A percentile compares a stretch with the other conserved stretches of the same genome.
Evolutionary conservation across 2,888 invertebrate genomes (phyloP).

Genomic region (Dynastes maya): DNA sequence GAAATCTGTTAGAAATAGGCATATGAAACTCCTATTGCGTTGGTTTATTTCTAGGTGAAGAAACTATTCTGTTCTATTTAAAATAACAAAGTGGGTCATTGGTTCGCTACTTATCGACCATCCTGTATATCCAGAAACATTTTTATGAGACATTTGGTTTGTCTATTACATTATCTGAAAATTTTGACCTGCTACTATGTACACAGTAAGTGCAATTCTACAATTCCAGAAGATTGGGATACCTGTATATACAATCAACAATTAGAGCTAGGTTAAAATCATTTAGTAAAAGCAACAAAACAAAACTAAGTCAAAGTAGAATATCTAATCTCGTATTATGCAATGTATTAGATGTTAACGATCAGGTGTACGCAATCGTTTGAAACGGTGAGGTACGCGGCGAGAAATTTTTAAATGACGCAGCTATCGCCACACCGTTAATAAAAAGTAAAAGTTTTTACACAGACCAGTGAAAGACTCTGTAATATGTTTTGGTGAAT

Average conservation of each 20-base stretch:
- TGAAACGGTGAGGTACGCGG: neutral
- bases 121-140: too few species aligned
- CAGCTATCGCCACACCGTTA: conserved; percentile 41
- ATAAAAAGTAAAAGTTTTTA: conserved; percentile 50
- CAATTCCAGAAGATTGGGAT: neutral
- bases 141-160: too few species aligned
- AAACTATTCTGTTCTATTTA: too few species aligned
- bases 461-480: conserved; percentile 36
- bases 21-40: too few species aligned
- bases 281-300: neutral
- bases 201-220: too few species aligned
- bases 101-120: too few species aligned
- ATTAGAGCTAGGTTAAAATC: conserved; percentile 1
- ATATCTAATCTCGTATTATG: conserved; percentile 29
- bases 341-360: conserved; percentile 31
- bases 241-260: neutral
- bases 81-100: too few species aligned
- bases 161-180: neutral
- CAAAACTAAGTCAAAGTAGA: conserved; percentile 26
- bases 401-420: conserved; percentile 43
- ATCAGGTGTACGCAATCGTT: conserved; percentile 32
- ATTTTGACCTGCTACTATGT: neutral
- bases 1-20: too few species aligned
- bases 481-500: conserved; percentile 47
- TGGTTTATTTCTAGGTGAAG: too few species aligned